Evolutionary conservation across 2,888 invertebrate genomes (phyloP), one percentile per base, ranked within the genome.

Genomic region (Drosophila anceps): DNA sequence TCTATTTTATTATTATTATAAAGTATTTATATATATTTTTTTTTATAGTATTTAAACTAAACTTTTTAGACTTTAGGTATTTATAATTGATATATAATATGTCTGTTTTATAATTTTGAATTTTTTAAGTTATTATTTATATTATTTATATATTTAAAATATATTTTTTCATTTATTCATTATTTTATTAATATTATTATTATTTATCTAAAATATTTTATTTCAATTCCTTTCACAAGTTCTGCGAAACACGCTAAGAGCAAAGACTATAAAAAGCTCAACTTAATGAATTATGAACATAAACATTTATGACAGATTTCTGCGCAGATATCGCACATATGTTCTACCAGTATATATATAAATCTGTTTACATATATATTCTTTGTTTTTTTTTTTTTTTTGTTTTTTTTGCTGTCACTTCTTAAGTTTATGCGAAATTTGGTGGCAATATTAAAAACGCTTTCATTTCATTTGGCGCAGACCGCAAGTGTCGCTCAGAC

Each of bases 371-470:
- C 48, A 13, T 33, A 24, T 18, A 18, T 18, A 12, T 44, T 10
- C 41, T 50, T 59, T 41, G 59, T 41, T 15, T 35, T 44, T 53
- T 44, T 20, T 13, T 10, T 29, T 18, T 18, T 53, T 44, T 15
- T 9, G 31, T 10, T 29, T 18, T 18, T 53, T 44, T 15, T 9
- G 31, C 51, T 50, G 35, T 57, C 53, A 54, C 9, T 48, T 58
- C 35, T 54, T 54, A 65, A 58, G 59, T 60, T 61, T 35, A 69
- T 69, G 58, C 29, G 41, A 57, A 43, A 41, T 57, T 55, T 48
- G 8, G 60, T 35, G 58, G 53, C 64, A 68, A 68, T 77, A 80
- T 70, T 67, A 73, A 77, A 83, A 86, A 59, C 69, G 69, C 61
- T 77, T 82, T 78, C 58, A 79, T 69, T 76, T 65, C 67, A 69